A percentile compares a stretch with the other conserved stretches of the same genome.
These are phyloP conservation scores for Metridium senile DNA, from an alignment of 92 coral and sea anemone species.

Conservation along the genomic window DNA sequence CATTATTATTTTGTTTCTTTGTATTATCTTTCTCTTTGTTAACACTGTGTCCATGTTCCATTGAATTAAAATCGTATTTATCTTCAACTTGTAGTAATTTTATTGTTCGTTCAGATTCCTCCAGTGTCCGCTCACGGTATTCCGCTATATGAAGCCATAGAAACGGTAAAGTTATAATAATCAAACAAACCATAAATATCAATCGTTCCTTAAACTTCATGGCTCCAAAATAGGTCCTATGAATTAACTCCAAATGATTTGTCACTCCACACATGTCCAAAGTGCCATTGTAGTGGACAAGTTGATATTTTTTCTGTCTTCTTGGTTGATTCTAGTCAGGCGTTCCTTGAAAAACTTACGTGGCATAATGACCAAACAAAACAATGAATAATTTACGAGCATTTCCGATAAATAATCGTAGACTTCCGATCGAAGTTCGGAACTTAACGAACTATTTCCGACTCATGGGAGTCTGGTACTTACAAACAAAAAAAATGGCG, in stretches of 20 bases:
- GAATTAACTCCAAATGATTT: conserved; percentile 28
- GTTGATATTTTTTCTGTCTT: neutral
- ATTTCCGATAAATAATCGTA: conserved; percentile 14
- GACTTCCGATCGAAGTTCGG: conserved; percentile 22
- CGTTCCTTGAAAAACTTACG: conserved; percentile 50
- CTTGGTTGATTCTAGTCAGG: conserved; percentile 60
- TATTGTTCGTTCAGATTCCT: conserved; percentile 35
- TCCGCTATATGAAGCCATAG: conserved; percentile 71
- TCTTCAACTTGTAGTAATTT: conserved; percentile 44
- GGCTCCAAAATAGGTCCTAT: conserved; percentile 44
- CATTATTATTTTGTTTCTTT: conserved; percentile 9
- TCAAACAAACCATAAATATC: conserved; percentile 50
- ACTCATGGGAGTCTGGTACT: conserved; percentile 6
- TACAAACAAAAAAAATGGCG: conserved; percentile 67
- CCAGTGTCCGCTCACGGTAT: conserved; percentile 22
- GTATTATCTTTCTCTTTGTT: neutral
- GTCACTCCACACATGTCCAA: conserved; percentile 25
- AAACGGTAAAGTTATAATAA: conserved; percentile 59
- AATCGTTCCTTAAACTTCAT: conserved; percentile 93
- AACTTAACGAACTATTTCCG: conserved; percentile 8
- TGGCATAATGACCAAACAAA: conserved; percentile 48
- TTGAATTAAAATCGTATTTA: conserved; percentile 64
- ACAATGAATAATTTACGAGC: conserved; percentile 39
- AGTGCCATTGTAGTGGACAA: neutral
- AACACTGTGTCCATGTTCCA: conserved; percentile 64